Conservation (phyloP, 2,113 vertebrate genomes). For the Pimephales promelas region DNA sequence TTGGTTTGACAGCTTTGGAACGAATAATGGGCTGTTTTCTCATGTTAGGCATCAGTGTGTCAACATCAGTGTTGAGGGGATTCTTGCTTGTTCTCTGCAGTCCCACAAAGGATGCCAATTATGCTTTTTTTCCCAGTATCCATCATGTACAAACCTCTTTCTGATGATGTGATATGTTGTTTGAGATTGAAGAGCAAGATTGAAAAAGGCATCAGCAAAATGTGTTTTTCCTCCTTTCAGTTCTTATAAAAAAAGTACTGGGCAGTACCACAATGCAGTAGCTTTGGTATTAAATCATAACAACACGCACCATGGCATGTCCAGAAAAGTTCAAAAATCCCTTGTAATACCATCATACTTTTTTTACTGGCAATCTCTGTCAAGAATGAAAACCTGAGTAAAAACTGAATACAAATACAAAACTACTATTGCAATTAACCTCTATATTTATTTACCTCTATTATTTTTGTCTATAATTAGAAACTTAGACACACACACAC, state of each 20-base stretch:
- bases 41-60: conserved; percentile 20
- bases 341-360: background rate
- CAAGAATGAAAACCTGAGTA: background rate
- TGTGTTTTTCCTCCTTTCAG: background rate
- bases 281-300: background rate
- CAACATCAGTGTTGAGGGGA: conserved; percentile 20
- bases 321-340: background rate
- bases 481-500: no score
- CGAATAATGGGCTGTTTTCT: conserved; percentile 35
- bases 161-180: conserved; percentile 12
- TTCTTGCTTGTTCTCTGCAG: conserved; percentile 14
- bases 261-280: background rate
- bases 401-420: background rate
- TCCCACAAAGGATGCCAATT: conserved; percentile 33
- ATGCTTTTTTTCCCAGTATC: conserved; percentile 24
- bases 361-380: background rate
- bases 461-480: background rate
- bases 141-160: background rate
- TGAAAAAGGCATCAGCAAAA: background rate
- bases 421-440: background rate
- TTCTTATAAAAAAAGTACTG: background rate
- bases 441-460: no score
- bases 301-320: background rate
- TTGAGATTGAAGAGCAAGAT: background rate
- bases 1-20: conserved; percentile 10